These are phyloP conservation scores for Nilaparvata lugens DNA, from an alignment of 1,140 invertebrate genomes.

Conservation along the genomic window DNA sequence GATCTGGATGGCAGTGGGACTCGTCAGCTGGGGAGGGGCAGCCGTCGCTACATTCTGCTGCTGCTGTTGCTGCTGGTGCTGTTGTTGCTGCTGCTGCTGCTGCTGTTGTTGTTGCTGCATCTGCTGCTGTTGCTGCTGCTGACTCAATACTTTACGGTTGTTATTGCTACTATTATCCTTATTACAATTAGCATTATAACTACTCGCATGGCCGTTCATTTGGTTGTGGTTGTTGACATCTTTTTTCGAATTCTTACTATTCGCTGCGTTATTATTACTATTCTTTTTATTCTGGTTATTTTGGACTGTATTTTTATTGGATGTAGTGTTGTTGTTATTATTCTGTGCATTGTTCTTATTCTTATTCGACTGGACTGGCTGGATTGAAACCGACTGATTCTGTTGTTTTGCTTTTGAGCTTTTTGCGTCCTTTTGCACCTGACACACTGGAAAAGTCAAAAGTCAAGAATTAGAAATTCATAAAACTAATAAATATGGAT, in stretches of 20 bases:
- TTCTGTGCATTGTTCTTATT: slow-evolving; percentile 11
- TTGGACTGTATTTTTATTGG: slow-evolving; percentile 27
- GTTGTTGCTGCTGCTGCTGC: neutral
- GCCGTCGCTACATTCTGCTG: slow-evolving; percentile 24
- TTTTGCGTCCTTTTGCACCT: slow-evolving; percentile 42
- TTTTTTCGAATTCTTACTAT: slow-evolving; percentile 3
- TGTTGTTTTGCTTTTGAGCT: slow-evolving; percentile 22
- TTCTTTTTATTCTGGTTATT: slow-evolving; percentile 27
- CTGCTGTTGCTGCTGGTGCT: slow-evolving; percentile 6
- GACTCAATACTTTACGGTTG: slow-evolving; percentile 5
- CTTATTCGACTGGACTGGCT: slow-evolving; percentile 1
- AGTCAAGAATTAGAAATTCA: neutral
- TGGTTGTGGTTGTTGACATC: slow-evolving; percentile 6
- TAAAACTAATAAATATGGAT: neutral
- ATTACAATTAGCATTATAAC: slow-evolving; percentile 25
- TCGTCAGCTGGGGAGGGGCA: slow-evolving; percentile 22
- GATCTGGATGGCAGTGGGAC: slow-evolving; percentile 29
- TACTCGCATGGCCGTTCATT: slow-evolving; percentile 19
- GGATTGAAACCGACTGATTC: neutral
- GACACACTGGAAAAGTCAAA: slow-evolving; percentile 29
- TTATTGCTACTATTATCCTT: slow-evolving; percentile 27
- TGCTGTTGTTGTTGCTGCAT: neutral
- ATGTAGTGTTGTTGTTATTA: neutral
- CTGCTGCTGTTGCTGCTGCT: slow-evolving; percentile 30
- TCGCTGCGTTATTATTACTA: neutral